Base-by-base conservation (phyloP, 2,888 invertebrate species). In the Patella caerulea region DNA sequence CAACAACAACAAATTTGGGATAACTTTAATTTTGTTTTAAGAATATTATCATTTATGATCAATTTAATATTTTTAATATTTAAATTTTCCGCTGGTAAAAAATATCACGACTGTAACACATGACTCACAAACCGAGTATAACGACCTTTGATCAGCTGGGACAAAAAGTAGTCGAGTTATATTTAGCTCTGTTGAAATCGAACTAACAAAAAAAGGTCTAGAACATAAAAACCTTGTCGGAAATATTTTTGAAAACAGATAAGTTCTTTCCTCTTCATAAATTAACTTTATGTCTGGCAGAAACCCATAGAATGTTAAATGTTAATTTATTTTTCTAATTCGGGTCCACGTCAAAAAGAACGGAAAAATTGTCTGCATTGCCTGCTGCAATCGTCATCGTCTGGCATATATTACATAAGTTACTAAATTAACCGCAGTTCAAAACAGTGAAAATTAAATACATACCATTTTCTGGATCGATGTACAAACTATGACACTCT, bases 401-500 rank as follows among this genome's bases (percentile, higher is more conserved):
- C 73, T 55, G 75, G 75, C 75, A 79, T 76, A 72, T 71, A 75
- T 75, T 75, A 75, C 71, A 71, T 55, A 75, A 75, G 54, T 54
- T 71, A 19, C 45, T 45, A 45, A 45, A 45, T 45, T 45, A 45
- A 45, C 45, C 45, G 45, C 45, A 45, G 45, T 45, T 45, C 9
- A 45, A 45, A 45, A 9, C 7, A 9, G 45, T 45, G 45, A 45
- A 45, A 45, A 45, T 45, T 0, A 34, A 56, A 75, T 24, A 83
- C 87, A 86, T 83, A 92, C 93, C 93, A 89, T 92, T 92, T 76
- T 93, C 92, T 24, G 92, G 90, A 82, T 93, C 93, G 55, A 90
- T 92, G 86, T 93, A 93, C 12, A 93, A 87, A 19, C 87, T 87
- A 84, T 93, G 93, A 83, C 93, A 93, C 86, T 93, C 93, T 86